A percentile compares a stretch with the other conserved stretches of the same genome.
Evolutionary conservation across 2,888 invertebrate genomes (phyloP).

Genomic region (Timandra comae): DNA sequence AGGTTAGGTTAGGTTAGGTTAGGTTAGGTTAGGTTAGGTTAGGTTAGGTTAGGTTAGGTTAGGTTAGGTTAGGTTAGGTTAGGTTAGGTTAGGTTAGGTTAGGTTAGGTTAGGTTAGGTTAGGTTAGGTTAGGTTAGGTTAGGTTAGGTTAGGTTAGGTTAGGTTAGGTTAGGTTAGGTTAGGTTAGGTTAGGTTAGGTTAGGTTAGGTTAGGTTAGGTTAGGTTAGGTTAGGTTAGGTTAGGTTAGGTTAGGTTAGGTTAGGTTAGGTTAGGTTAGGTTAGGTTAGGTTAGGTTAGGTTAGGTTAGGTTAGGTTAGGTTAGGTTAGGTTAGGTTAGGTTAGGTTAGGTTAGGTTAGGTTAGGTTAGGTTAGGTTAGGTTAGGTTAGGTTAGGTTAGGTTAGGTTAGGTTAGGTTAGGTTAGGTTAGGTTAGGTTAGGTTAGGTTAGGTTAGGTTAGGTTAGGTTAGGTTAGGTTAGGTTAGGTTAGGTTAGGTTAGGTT

Average conservation of each 20-base stretch:
- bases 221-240: background rate
- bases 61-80: background rate
- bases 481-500: background rate
- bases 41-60: background rate
- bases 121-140: background rate
- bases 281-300: background rate
- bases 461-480: background rate
- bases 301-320: background rate
- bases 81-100: background rate
- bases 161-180: background rate
- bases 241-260: background rate
- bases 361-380: background rate
- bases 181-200: background rate
- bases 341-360: background rate
- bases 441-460: background rate
- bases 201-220: background rate
- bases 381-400: background rate
- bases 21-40: slow-evolving; percentile 15
- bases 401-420: background rate
- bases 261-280: background rate
- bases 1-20: slow-evolving; percentile 18
- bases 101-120: background rate
- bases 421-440: background rate
- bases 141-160: background rate
- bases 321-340: background rate